A percentile compares a stretch with the other conserved stretches of the same genome.
Evolutionary conservation across 2,797 vertebrate species (phyloP).

Genomic region (Dipus sagitta): DNA sequence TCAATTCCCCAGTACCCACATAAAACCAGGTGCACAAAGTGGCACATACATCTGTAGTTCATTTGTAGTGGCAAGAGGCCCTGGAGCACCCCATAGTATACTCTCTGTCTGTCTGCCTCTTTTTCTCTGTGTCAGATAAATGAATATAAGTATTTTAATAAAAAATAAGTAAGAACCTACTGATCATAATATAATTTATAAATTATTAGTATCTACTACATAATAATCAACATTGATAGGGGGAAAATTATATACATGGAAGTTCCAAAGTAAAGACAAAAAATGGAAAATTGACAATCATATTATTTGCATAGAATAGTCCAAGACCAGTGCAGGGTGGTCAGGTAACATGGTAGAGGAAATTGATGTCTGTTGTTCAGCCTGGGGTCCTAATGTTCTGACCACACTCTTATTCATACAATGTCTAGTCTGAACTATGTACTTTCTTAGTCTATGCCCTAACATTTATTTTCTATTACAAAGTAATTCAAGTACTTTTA

Average conservation of each 20-base stretch:
- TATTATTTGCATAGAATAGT: neutral
- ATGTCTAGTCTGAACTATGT: neutral
- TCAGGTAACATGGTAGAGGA: rapidly evolving
- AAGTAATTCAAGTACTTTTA: neutral
- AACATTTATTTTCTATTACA: neutral
- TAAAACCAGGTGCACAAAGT: too few species aligned
- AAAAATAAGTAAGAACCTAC: neutral
- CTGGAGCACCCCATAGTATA: too few species aligned
- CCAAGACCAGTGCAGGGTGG: rapidly evolving
- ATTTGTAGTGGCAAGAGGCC: too few species aligned
- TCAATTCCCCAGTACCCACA: too few species aligned
- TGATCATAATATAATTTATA: neutral
- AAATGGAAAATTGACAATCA: neutral
- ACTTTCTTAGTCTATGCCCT: neutral
- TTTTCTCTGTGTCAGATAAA: too few species aligned
- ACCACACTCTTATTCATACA: too few species aligned
- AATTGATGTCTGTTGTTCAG: rapidly evolving
- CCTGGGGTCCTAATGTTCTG: too few species aligned
- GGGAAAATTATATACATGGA: neutral
- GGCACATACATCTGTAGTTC: too few species aligned
- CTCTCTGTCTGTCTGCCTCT: too few species aligned
- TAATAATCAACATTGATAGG: neutral
- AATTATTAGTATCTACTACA: neutral
- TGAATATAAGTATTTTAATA: too few species aligned
- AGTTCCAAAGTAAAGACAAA: neutral